A percentile compares a stretch with the other conserved stretches of the same genome.
Evolutionary conservation across 2,888 invertebrate species (phyloP).

Genomic region (Geophilus truncorum): DNA sequence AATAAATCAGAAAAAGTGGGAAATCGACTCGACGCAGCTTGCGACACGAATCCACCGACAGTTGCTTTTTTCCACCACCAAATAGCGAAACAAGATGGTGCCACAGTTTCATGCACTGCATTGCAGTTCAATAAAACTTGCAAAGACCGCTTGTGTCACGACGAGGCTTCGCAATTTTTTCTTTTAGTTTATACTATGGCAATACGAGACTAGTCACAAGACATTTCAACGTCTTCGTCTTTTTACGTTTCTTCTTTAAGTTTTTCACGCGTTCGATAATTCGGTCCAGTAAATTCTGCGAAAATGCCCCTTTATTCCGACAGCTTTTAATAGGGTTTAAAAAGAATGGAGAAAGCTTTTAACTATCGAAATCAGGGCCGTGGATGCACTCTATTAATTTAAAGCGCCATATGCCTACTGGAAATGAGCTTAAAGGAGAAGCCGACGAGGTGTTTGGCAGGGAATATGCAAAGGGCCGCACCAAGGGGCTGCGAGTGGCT

Average conservation of each 20-base stretch:
- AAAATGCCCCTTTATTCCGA: not conserved
- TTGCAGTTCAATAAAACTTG: slow-evolving; percentile 6
- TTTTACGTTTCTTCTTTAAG: not conserved
- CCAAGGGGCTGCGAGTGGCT: not conserved
- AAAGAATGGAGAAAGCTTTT: not conserved
- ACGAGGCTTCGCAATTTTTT: not conserved
- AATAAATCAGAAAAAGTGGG: not conserved
- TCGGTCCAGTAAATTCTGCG: not conserved
- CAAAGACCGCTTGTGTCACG: not conserved
- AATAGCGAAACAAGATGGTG: slow-evolving; percentile 12
- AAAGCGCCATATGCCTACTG: not conserved
- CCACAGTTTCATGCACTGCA: slow-evolving; percentile 11
- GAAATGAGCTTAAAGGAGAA: not conserved
- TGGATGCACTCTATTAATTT: slow-evolving; percentile 4
- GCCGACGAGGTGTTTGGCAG: not conserved
- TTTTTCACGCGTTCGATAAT: not conserved
- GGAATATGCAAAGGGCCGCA: not conserved
- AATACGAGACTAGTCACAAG: no score
- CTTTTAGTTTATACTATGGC: not conserved
- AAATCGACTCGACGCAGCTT: not conserved
- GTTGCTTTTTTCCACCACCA: not conserved
- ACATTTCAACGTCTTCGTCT: not conserved
- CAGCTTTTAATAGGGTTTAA: not conserved
- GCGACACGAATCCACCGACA: not conserved
- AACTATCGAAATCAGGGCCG: not conserved